phyloP scores from a whole-genome alignment of 2,113 vertebrate species.

The Parus major region DNA sequence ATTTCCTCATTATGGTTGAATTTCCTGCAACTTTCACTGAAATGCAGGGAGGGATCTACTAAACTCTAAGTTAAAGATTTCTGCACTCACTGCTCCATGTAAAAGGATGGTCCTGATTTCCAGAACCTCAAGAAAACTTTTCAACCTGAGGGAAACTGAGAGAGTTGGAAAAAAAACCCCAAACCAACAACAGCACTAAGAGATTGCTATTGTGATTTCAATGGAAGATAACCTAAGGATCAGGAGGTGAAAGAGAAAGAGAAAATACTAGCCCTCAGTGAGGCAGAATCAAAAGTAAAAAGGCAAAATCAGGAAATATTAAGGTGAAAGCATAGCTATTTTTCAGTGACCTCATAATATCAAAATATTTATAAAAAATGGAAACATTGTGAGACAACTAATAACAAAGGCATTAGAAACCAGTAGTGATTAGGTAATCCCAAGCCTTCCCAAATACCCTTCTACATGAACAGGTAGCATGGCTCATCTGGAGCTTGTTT shows the following conservation, averaged over 20 bases:
- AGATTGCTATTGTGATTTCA: neutral
- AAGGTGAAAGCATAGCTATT: neutral
- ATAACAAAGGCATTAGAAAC: neutral
- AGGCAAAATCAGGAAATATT: neutral
- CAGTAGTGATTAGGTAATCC: neutral
- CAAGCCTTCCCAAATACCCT: neutral
- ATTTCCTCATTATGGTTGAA: neutral
- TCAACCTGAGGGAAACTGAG: neutral
- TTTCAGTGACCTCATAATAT: neutral
- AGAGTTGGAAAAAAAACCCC: neutral
- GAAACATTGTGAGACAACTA: neutral
- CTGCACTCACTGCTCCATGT: neutral
- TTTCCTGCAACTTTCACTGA: neutral
- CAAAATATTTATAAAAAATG: neutral
- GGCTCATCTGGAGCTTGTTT: neutral
- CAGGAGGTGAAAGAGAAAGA: neutral
- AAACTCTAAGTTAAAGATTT: neutral
- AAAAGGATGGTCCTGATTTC: neutral
- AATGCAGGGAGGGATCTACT: neutral
- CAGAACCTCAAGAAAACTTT: neutral
- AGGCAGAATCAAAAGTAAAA: neutral
- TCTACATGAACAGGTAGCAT: neutral
- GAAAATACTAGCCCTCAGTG: neutral
- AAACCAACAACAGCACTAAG: neutral
- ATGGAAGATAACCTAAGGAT: neutral